phyloP scores from a whole-genome alignment of 2,113 vertebrate species.

The Prionailurus bengalensis region DNA sequence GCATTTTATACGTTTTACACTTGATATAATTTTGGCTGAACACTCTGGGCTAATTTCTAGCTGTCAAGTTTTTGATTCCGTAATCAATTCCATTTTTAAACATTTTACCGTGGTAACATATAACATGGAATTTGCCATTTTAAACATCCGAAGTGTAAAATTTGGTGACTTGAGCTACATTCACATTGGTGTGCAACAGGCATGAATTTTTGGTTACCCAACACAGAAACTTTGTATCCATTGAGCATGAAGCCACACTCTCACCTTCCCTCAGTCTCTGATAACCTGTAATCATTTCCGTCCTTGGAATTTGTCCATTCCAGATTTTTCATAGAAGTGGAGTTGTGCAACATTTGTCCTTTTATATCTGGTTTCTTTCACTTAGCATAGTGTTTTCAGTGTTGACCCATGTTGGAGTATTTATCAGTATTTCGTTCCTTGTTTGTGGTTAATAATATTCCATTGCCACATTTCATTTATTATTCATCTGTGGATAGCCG shows the following conservation, averaged over 20 bases:
- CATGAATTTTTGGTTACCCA: not conserved
- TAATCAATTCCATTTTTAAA: not conserved
- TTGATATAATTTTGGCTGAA: not conserved
- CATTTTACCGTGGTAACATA: not conserved
- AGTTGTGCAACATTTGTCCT: not conserved
- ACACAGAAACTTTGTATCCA: not conserved
- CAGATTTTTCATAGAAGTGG: not conserved
- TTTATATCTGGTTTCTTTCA: not conserved
- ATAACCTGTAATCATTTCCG: not conserved
- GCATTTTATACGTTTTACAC: not conserved
- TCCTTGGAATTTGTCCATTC: not conserved
- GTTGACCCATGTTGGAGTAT: not conserved
- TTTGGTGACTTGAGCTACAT: not conserved
- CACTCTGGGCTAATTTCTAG: too few species aligned
- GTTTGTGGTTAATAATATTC: not conserved
- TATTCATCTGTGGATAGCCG: not conserved
- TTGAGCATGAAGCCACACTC: not conserved
- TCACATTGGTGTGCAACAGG: not conserved
- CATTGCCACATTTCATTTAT: not conserved
- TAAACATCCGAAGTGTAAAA: not conserved
- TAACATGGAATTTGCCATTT: not conserved
- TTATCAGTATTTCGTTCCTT: not conserved
- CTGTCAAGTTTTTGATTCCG: not conserved
- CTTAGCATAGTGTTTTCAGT: not conserved
- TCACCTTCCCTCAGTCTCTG: not conserved